These are phyloP conservation scores for Drosophila pectinifera DNA, from an alignment of 1,140 invertebrate species.

Conservation along the genomic window DNA sequence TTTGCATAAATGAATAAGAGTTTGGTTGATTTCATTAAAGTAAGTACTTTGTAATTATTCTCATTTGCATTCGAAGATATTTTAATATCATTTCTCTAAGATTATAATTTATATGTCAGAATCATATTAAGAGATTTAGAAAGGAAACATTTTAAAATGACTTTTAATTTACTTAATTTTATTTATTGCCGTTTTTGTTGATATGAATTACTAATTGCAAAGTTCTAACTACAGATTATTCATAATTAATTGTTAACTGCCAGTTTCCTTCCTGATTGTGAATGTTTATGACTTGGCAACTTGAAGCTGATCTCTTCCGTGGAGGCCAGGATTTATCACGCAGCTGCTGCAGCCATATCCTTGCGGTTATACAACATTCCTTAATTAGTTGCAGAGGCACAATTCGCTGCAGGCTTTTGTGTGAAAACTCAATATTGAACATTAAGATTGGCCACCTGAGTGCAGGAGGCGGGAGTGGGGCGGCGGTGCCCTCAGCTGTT, in stretches of 20 bases:
- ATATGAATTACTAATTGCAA: neutral
- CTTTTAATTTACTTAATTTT: too few relatives aligned
- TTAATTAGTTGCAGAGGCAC: constrained; percentile 34
- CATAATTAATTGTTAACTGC: too few relatives aligned
- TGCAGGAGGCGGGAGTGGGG: neutral
- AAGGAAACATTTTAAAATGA: too few relatives aligned
- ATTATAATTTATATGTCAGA: too few relatives aligned
- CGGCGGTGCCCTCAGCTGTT: constrained; percentile 55
- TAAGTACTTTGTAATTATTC: neutral
- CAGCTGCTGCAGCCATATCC: constrained; percentile 17
- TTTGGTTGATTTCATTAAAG: neutral
- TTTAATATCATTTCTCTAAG: neutral
- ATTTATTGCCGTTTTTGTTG: neutral
- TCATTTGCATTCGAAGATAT: too few relatives aligned
- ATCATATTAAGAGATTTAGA: too few relatives aligned
- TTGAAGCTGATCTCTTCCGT: neutral
- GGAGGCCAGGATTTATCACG: neutral
- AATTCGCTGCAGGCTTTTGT: constrained; percentile 19
- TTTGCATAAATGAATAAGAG: too few relatives aligned
- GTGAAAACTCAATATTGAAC: constrained; percentile 32
- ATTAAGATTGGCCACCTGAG: constrained; percentile 52
- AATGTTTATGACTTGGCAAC: neutral
- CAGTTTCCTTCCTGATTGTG: neutral
- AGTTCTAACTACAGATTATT: neutral
- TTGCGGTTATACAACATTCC: constrained; percentile 32